These are phyloP conservation scores for Melanogrammus aeglefinus DNA, from an alignment of 2,797 vertebrate species.

Conservation along the genomic window DNA sequence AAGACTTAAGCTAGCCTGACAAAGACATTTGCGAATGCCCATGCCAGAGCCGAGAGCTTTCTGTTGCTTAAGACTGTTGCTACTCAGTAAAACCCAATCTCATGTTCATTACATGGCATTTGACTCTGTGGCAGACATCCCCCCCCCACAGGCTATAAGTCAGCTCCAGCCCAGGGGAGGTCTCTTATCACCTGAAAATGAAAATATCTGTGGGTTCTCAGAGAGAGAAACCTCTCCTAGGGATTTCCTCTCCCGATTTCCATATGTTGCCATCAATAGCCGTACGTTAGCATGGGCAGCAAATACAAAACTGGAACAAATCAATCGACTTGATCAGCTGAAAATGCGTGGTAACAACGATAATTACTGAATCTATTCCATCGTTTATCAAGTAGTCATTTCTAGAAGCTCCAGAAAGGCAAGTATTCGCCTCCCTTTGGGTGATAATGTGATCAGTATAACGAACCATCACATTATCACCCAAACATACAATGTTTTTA, in stretches of 20 bases:
- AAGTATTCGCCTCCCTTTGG: too few relatives aligned
- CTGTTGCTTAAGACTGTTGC: conserved; percentile 16
- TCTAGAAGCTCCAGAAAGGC: neutral
- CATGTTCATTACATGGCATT: conserved; percentile 31
- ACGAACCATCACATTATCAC: neutral
- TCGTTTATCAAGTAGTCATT: neutral
- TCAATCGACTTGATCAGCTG: neutral
- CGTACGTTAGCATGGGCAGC: neutral
- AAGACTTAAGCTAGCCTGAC: neutral
- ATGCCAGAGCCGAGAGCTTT: conserved; percentile 7
- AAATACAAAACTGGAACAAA: neutral
- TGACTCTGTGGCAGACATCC: neutral
- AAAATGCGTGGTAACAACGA: too few relatives aligned
- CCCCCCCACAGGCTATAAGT: neutral
- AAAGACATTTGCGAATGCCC: neutral
- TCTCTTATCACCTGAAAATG: neutral
- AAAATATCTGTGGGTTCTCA: neutral
- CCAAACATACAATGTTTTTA: neutral
- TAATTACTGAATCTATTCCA: too few relatives aligned
- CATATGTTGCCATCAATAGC: neutral
- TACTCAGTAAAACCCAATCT: conserved; percentile 25
- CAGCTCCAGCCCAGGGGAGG: neutral
- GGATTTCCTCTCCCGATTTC: neutral
- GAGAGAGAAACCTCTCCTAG: neutral
- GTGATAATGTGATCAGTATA: too few relatives aligned